phyloP scores from a whole-genome alignment of 1,140 invertebrate genomes.

The Penaeus chinensis region DNA sequence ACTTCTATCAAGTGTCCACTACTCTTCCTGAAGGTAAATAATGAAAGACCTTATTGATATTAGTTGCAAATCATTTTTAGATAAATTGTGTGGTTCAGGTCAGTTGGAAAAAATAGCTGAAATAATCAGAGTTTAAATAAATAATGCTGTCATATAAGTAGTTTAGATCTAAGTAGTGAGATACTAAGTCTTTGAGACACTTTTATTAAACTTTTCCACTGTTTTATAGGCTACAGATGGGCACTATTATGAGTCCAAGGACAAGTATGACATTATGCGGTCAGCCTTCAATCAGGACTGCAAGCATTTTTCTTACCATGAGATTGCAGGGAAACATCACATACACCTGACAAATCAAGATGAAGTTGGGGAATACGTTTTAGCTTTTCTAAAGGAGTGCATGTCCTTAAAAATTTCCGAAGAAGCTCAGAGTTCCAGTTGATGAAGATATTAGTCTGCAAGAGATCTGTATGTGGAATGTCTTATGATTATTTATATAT shows the following conservation, averaged over 20 bases:
- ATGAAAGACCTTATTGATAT: not conserved
- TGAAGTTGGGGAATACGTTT: constrained; percentile 70
- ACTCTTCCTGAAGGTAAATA: constrained; percentile 56
- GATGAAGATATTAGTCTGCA: too few relatives aligned
- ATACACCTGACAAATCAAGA: constrained; percentile 84
- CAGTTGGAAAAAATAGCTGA: constrained; percentile 63
- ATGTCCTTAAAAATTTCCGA: constrained; percentile 1
- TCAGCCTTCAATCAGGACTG: constrained; percentile 45
- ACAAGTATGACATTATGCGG: constrained; percentile 35
- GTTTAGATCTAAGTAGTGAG: not conserved
- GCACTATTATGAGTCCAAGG: constrained; percentile 44
- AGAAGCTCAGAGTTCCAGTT: too few relatives aligned
- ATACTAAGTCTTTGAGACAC: not conserved
- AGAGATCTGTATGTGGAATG: not conserved
- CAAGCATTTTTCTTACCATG: constrained; percentile 69
- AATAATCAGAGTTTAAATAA: not conserved
- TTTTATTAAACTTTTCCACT: not conserved
- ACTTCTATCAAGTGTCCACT: constrained; percentile 54
- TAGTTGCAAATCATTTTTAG: not conserved
- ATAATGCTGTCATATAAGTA: not conserved
- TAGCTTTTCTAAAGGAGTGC: constrained; percentile 28
- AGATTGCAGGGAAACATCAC: constrained; percentile 85
- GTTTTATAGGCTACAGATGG: constrained; percentile 51
- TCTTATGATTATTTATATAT: not conserved
- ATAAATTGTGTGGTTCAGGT: constrained; percentile 75